A percentile compares a stretch with the other conserved stretches of the same genome.
Conservation (phyloP, 1,140 invertebrate genomes). For the Cardiocondyla obscurior region DNA sequence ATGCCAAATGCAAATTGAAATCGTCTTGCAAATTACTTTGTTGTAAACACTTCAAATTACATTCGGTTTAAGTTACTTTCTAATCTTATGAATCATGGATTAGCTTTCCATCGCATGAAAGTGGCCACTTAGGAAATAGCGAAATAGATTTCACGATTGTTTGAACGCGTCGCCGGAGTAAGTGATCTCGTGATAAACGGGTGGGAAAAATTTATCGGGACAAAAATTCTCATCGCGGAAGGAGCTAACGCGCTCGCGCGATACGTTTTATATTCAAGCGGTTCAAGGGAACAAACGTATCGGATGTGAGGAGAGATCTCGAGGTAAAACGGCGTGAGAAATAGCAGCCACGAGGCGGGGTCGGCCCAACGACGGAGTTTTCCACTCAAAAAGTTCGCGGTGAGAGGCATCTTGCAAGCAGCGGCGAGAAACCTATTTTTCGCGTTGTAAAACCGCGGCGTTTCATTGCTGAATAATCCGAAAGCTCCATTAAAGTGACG, state of each 20-base stretch:
- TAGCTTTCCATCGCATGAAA: background rate
- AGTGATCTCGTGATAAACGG: background rate
- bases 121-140: background rate
- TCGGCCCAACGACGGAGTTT: background rate
- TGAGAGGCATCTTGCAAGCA: background rate
- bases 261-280: constrained; percentile 10
- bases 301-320: background rate
- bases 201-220: background rate
- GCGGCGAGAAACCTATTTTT: background rate
- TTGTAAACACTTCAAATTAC: background rate
- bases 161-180: background rate
- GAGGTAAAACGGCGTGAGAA: background rate
- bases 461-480: constrained; percentile 50
- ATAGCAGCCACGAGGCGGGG: background rate
- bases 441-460: background rate
- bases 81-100: constrained; percentile 16
- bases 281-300: background rate
- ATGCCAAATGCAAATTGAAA: constrained; percentile 13
- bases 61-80: background rate
- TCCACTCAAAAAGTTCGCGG: background rate
- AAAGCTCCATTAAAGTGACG: constrained; percentile 47
- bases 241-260: background rate
- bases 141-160: background rate
- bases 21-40: background rate
- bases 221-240: background rate